Evolutionary conservation across 2,888 invertebrate species (phyloP).

Genomic region (Pachydiplax longipennis): DNA sequence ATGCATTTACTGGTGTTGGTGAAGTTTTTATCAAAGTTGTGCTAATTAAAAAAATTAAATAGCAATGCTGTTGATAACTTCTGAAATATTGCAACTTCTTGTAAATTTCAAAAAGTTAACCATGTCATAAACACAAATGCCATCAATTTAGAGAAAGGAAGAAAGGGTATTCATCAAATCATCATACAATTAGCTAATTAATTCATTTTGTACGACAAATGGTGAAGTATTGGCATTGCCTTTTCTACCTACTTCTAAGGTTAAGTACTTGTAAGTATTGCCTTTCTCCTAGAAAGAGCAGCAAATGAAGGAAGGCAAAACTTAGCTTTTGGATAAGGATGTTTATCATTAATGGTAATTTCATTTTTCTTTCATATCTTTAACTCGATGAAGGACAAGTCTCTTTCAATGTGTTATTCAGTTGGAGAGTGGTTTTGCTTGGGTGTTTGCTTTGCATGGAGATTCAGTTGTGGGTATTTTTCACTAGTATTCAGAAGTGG

Average conservation of each 20-base stretch:
- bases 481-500: no score
- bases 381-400: no score
- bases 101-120: neutral
- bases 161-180: neutral
- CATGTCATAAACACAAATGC: neutral
- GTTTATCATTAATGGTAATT: no score
- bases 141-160: neutral
- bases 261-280: neutral
- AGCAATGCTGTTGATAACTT: neutral
- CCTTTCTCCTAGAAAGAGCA: neutral
- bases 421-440: no score
- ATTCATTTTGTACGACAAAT: neutral
- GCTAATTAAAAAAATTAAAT: neutral
- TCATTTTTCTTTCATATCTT: no score
- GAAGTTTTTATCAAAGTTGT: conserved; percentile 23
- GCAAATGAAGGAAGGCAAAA: neutral
- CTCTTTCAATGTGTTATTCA: no score
- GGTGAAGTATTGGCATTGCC: neutral
- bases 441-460: no score
- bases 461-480: no score
- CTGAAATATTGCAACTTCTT: neutral
- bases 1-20: conserved; percentile 35
- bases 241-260: neutral
- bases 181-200: neutral
- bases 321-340: no score